A percentile compares a stretch with the other conserved stretches of the same genome.
These are phyloP conservation scores for Trimorus sp. DNA, from an alignment of 2,888 invertebrate species.

Conservation along the genomic window DNA sequence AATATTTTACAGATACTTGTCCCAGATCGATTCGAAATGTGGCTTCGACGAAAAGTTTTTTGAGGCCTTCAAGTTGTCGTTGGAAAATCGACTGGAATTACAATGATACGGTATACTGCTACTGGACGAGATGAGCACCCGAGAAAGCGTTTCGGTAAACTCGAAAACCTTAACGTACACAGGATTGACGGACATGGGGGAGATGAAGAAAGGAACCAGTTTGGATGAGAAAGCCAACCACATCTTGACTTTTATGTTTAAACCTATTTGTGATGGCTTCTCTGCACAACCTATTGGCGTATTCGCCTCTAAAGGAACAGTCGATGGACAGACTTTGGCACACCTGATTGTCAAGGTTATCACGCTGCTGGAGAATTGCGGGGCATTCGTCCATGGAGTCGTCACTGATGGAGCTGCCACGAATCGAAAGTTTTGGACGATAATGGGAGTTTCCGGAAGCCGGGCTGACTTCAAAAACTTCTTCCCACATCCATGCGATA, in stretches of 20 bases:
- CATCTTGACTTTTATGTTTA: slow-evolving; percentile 12
- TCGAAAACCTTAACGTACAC: slow-evolving; percentile 12
- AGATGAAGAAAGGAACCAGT: neutral
- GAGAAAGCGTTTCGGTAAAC: slow-evolving; percentile 5
- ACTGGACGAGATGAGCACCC: neutral
- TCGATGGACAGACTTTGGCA: slow-evolving; percentile 11
- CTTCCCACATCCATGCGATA: slow-evolving; percentile 20
- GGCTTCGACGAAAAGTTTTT: too few species aligned
- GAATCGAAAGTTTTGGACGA: slow-evolving; percentile 24
- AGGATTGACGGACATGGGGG: slow-evolving; percentile 19
- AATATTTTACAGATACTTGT: too few species aligned
- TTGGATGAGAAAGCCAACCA: slow-evolving; percentile 9
- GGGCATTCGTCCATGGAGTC: slow-evolving; percentile 4
- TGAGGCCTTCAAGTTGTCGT: too few species aligned
- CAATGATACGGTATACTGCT: too few species aligned
- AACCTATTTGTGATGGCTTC: neutral
- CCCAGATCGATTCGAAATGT: too few species aligned
- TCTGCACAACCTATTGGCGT: slow-evolving; percentile 20
- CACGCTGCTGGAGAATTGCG: slow-evolving; percentile 16
- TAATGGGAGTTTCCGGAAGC: slow-evolving; percentile 22
- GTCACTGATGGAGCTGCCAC: slow-evolving; percentile 23
- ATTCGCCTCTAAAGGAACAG: slow-evolving; percentile 27
- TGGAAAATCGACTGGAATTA: too few species aligned
- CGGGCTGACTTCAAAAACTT: neutral
- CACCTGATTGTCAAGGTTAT: neutral